Conservation (phyloP, 2,797 vertebrate genomes). For the Xenopus petersii region DNA sequence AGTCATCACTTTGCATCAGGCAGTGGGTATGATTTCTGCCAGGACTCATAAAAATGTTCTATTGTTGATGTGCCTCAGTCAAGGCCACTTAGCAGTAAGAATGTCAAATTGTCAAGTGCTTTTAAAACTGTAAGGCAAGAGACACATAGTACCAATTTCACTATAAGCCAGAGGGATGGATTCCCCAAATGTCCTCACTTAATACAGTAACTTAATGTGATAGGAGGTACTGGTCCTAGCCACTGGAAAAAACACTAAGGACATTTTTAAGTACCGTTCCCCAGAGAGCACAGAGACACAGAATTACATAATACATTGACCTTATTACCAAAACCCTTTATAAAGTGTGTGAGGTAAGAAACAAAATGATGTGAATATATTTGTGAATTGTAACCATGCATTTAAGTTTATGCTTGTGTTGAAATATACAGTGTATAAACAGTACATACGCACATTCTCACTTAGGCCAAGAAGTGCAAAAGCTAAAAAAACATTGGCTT, state of each 20-base stretch:
- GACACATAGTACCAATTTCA: conserved; percentile 87
- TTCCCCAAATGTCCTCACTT: conserved; percentile 58
- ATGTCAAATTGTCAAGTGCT: conserved; percentile 83
- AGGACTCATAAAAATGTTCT: conserved; percentile 76
- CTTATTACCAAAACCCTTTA: neutral
- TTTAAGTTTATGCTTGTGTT: too few relatives aligned
- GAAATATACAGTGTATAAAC: too few relatives aligned
- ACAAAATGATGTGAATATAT: too few relatives aligned
- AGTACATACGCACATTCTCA: too few relatives aligned
- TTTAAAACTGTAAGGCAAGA: conserved; percentile 79
- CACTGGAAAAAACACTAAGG: conserved; percentile 56
- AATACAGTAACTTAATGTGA: conserved; percentile 69
- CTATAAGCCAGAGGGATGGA: conserved; percentile 64
- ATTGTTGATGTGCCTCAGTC: conserved; percentile 81
- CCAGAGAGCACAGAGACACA: conserved; percentile 54
- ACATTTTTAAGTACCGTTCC: conserved; percentile 61
- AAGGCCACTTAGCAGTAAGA: conserved; percentile 77
- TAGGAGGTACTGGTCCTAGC: conserved; percentile 53
- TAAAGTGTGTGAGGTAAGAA: neutral
- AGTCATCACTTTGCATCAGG: conserved; percentile 83
- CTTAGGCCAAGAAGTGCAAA: too few relatives aligned
- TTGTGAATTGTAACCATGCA: too few relatives aligned
- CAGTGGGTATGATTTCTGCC: conserved; percentile 80
- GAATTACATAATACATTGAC: neutral
- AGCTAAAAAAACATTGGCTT: too few relatives aligned